Evolutionary conservation across 1,140 invertebrate genomes (phyloP), one percentile per base, ranked within the genome.

Genomic region (Aplysia californica): DNA sequence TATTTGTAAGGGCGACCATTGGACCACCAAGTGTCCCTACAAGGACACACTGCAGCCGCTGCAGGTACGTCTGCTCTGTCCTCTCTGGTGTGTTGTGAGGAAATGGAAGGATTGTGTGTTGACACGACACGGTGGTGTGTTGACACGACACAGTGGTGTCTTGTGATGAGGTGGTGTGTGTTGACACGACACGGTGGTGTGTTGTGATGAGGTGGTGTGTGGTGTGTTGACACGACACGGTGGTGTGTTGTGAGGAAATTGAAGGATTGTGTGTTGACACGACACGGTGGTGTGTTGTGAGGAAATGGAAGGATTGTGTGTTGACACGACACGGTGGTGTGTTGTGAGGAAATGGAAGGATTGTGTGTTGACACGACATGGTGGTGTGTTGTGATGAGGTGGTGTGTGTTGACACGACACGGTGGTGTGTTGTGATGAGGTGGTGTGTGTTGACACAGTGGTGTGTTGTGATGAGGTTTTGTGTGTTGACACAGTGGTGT

Each of bases 21-120:
- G 97, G 96, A 98, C 97, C 5, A 93, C 96, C 61, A 96, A 96
- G 82, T 99, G 97, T 92, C 97, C 97, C 1, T 99, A 96, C 92
- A 98, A 98, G 90, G 96, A 98, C 83, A 96, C 91, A 33, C 94
- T 84, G 6, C 84, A 83, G 23, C 87, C 89, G 1, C 72, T 89
- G 26, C 87, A 88, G 80, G 87, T 81, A 68, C 33, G 75, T 67
- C 29, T 33, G n/a, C 10, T 15, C 10, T 15, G n/a, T 15, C 10
- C 10, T 10, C 26, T 67, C 33, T 23, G 29, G 5, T 44, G 36
- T 10, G 21, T 50, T 67, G 33, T n/a, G 10, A 15, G n/a, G 10
- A 50, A 15, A n/a, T 50, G 44, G 10, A 50, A 10, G 44, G 44
- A n/a, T 15, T 50, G 44, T 50, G n/a, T 15, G n/a, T n/a, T 50